Evolutionary conservation across 2,797 vertebrate genomes (phyloP).

Genomic region (Characodon lateralis): DNA sequence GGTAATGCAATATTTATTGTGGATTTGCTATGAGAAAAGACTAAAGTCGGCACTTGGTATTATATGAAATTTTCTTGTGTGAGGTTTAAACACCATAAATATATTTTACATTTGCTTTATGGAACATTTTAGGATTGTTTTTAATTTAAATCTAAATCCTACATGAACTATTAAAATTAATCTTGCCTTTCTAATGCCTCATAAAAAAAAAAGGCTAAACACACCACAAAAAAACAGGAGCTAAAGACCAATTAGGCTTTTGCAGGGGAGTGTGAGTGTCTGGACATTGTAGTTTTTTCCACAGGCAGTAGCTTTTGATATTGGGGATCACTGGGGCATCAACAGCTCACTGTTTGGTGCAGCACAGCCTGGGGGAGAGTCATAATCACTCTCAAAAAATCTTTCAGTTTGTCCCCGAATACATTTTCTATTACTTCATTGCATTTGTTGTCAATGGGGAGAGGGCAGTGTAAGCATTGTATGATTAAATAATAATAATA

Average conservation of each 20-base stretch:
- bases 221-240: neutral
- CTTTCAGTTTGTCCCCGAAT: neutral
- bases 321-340: too few relatives aligned
- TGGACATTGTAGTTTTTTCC: neutral
- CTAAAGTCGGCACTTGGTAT: neutral
- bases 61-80: neutral
- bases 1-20: neutral
- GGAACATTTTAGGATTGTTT: neutral
- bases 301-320: neutral
- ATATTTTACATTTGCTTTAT: neutral
- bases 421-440: neutral
- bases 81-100: neutral
- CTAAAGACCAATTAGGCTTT: neutral
- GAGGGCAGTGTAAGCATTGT: neutral
- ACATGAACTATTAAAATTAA: neutral
- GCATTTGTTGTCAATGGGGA: neutral
- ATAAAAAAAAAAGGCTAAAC: neutral
- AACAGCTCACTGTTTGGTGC: neutral
- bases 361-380: neutral
- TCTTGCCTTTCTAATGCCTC: neutral
- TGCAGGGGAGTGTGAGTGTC: neutral
- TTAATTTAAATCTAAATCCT: neutral
- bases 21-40: neutral
- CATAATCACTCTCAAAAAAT: neutral
- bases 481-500: too few relatives aligned